phyloP scores from a whole-genome alignment of 2,113 vertebrate genomes.

The Pedionomus torquatus region DNA sequence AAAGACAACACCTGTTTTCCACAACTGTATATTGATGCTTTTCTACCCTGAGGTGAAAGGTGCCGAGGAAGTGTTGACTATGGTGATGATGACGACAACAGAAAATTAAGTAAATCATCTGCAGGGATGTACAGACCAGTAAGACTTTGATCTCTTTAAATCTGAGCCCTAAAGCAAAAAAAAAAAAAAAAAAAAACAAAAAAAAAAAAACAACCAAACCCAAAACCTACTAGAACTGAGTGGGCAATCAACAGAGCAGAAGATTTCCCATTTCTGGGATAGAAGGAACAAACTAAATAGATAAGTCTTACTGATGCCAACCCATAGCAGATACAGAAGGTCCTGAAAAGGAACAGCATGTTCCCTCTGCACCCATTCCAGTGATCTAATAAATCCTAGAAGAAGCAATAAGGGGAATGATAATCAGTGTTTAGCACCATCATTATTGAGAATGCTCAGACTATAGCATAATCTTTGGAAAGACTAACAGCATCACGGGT shows the following conservation, averaged over 20 bases:
- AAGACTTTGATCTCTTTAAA: not conserved
- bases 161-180: not conserved
- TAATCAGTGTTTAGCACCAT: not conserved
- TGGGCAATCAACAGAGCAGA: not conserved
- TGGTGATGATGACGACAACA: not conserved
- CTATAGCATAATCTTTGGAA: not conserved
- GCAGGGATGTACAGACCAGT: not conserved
- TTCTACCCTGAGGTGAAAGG: not conserved
- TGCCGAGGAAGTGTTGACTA: not conserved
- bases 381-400: not conserved
- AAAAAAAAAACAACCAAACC: too few relatives aligned
- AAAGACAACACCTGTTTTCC: not conserved
- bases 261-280: not conserved
- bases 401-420: not conserved
- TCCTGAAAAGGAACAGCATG: not conserved
- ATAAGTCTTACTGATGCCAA: not conserved
- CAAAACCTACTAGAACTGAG: not conserved
- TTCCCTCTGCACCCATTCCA: not conserved
- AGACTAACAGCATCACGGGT: not conserved
- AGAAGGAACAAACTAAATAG: not conserved
- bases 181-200: not conserved
- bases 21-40: not conserved
- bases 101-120: not conserved
- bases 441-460: not conserved
- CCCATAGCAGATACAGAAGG: not conserved